phyloP scores from a whole-genome alignment of 35 echinoderm and acorn worm species.

The Ptychodera flava region DNA sequence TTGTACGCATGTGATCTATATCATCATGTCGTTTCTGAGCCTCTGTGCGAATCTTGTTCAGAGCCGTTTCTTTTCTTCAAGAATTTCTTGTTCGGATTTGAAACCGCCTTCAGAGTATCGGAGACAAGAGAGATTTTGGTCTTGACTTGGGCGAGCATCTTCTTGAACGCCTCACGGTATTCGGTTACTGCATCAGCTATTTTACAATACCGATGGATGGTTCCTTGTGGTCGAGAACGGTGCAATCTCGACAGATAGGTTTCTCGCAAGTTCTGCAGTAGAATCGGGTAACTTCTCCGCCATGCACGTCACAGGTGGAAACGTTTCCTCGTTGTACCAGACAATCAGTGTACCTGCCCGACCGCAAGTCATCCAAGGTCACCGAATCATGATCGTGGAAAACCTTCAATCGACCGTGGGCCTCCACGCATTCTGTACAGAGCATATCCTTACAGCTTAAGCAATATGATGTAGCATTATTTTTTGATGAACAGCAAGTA shows the following conservation, averaged over 20 bases:
- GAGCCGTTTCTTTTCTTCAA: background rate
- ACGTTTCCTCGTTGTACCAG: background rate
- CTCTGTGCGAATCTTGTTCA: background rate
- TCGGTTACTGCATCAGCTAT: background rate
- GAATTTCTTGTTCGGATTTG: background rate
- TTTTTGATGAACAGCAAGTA: background rate
- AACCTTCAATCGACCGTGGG: background rate
- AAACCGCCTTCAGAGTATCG: background rate
- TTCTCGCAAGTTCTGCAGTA: slow-evolving; percentile 41
- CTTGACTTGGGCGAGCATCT: background rate
- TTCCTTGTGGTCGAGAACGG: slow-evolving; percentile 31
- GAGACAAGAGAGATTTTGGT: background rate
- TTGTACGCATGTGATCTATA: background rate
- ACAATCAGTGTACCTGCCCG: background rate
- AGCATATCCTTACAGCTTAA: background rate
- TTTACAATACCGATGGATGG: slow-evolving; percentile 5
- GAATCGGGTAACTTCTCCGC: slow-evolving; percentile 27
- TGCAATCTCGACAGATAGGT: slow-evolving; percentile 46
- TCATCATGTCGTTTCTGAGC: background rate
- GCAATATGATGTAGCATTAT: background rate
- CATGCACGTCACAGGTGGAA: slow-evolving; percentile 20
- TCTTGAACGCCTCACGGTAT: background rate
- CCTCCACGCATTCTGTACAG: background rate
- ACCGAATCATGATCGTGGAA: background rate
- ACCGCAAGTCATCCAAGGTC: background rate